Percentiles rank a stretch among this genome's conserved stretches.
Conservation (phyloP, 2,888 invertebrate genomes). For the Caenorhabditis zanzibari region DNA sequence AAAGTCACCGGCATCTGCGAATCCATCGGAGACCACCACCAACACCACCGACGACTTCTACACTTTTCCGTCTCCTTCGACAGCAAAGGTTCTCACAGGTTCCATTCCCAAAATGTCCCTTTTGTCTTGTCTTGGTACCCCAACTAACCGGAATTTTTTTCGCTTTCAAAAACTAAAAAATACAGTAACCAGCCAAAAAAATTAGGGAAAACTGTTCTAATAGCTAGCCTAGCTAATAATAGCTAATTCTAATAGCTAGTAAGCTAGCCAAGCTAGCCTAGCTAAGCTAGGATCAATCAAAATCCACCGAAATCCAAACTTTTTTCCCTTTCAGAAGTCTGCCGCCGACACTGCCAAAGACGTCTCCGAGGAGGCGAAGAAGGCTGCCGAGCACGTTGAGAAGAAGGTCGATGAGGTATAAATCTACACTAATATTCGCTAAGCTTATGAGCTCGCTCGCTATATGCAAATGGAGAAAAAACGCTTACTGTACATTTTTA, state of each 20-base stretch:
- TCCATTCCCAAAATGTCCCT: neutral
- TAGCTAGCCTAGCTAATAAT: too few relatives aligned
- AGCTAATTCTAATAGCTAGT: too few relatives aligned
- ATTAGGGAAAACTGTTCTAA: too few relatives aligned
- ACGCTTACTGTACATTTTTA: too few relatives aligned
- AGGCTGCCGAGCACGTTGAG: conserved; percentile 44
- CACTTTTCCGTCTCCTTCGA: conserved; percentile 31
- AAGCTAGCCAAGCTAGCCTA: too few relatives aligned
- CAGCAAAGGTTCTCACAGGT: conserved; percentile 38
- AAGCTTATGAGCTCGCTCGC: neutral
- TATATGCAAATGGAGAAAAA: too few relatives aligned
- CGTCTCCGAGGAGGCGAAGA: conserved; percentile 33
- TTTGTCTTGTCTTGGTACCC: neutral
- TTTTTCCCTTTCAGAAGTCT: conserved; percentile 43
- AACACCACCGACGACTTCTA: conserved; percentile 26
- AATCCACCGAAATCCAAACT: too few relatives aligned
- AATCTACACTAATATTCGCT: neutral
- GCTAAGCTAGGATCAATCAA: too few relatives aligned
- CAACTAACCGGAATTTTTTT: neutral
- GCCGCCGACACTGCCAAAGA: conserved; percentile 20
- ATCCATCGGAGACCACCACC: neutral
- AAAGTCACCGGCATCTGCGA: neutral
- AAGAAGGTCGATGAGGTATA: conserved; percentile 61
- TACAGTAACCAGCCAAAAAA: too few relatives aligned
- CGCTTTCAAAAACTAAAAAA: too few relatives aligned